Conservation (phyloP, 2,888 invertebrate species). For the Chrysina gloriosa region DNA sequence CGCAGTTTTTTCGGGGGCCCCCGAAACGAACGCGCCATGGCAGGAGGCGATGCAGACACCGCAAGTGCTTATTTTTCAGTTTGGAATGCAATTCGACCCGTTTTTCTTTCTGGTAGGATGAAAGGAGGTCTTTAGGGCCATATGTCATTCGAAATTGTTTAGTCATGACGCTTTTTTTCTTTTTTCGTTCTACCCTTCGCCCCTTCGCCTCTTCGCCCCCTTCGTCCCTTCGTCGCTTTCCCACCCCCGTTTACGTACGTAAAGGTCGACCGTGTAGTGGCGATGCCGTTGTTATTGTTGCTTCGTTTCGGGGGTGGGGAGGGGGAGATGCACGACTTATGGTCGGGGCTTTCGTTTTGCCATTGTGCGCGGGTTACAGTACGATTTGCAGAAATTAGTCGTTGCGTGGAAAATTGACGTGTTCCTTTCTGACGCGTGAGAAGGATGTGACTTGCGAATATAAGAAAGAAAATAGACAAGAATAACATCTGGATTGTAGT, state of each 20-base stretch:
- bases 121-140: conserved; percentile 46
- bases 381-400: conserved; percentile 9
- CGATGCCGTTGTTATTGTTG: neutral
- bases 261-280: neutral
- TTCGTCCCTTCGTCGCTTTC: neutral
- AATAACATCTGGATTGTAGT: neutral
- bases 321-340: neutral
- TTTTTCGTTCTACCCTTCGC: conserved; percentile 22
- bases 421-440: neutral
- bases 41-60: conserved; percentile 33
- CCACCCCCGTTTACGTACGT: conserved; percentile 6
- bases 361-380: neutral
- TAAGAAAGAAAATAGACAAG: neutral
- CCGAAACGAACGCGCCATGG: conserved; percentile 40
- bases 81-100: conserved; percentile 49
- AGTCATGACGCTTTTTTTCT: conserved; percentile 48
- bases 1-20: conserved; percentile 45
- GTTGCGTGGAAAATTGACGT: neutral
- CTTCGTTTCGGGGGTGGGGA: neutral
- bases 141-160: conserved; percentile 51
- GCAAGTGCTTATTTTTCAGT: conserved; percentile 50
- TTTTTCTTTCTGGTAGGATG: conserved; percentile 27
- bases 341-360: no score
- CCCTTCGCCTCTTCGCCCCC: neutral
- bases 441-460: neutral